Conservation (phyloP, 2,888 invertebrate species). For the Brachypterus glaber region DNA sequence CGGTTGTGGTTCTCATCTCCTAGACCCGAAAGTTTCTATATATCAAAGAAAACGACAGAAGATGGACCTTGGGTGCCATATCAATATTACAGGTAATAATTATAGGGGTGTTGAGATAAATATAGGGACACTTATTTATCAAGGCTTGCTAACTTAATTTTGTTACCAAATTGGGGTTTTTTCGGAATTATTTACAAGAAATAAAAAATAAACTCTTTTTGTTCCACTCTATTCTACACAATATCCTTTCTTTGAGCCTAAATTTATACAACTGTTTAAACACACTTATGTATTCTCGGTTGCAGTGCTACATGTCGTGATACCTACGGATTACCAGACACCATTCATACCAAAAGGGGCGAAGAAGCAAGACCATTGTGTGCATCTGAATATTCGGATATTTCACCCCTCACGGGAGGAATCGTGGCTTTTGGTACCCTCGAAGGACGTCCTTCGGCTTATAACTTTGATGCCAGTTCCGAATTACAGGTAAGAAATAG, state of each 20-base stretch:
- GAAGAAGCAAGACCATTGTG: conserved; percentile 92
- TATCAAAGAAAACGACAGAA: conserved; percentile 76
- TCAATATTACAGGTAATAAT: conserved; percentile 80
- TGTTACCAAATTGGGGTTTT: too few relatives aligned
- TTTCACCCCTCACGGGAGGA: conserved; percentile 89
- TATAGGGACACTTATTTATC: background rate
- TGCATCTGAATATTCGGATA: conserved; percentile 96
- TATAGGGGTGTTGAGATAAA: too few relatives aligned
- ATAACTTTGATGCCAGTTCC: conserved; percentile 80
- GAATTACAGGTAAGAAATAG: conserved; percentile 77
- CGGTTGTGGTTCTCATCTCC: conserved; percentile 90
- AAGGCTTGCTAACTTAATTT: too few relatives aligned
- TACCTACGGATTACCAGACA: conserved; percentile 77
- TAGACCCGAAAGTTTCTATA: conserved; percentile 93
- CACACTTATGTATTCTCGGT: too few relatives aligned
- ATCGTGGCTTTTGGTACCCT: conserved; percentile 92
- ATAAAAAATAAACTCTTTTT: too few relatives aligned
- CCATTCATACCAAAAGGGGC: conserved; percentile 54
- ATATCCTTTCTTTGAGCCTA: too few relatives aligned
- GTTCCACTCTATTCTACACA: too few relatives aligned
- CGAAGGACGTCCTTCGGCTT: conserved; percentile 88
- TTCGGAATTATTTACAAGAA: too few relatives aligned
- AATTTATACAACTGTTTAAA: too few relatives aligned
- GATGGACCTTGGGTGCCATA: conserved; percentile 80
- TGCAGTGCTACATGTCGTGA: conserved; percentile 82